phyloP scores from a whole-genome alignment of 1,140 invertebrate species.

The Eulimnadia texana region DNA sequence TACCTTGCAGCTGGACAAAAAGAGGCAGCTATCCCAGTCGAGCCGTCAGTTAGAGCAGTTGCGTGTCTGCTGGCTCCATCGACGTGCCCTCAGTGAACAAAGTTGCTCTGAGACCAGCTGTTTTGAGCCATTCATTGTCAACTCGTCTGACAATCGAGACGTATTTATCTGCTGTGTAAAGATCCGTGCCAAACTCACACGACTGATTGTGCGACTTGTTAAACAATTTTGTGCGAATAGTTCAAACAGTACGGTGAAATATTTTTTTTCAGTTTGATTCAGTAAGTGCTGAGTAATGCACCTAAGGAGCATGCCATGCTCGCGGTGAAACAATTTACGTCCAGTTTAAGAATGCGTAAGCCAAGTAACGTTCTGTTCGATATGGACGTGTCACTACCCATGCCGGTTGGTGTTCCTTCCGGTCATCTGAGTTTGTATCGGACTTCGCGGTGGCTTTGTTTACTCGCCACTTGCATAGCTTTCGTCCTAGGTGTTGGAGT shows the following conservation, averaged over 20 bases:
- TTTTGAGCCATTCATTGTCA: neutral
- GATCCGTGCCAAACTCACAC: too few species aligned
- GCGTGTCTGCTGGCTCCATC: neutral
- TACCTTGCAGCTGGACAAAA: neutral
- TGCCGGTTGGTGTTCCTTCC: neutral
- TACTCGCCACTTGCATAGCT: neutral
- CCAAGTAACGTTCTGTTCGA: neutral
- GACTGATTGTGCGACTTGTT: too few species aligned
- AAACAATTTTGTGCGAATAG: too few species aligned
- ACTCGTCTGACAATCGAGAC: neutral
- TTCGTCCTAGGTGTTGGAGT: slow-evolving; percentile 1
- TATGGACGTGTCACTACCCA: neutral
- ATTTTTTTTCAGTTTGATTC: too few species aligned
- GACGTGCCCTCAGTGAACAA: too few species aligned
- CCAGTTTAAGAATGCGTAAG: neutral
- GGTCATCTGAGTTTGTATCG: neutral
- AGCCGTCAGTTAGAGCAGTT: neutral
- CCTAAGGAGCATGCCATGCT: neutral
- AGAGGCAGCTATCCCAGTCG: neutral
- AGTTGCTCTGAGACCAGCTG: too few species aligned
- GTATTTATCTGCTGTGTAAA: neutral
- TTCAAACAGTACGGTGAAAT: too few species aligned
- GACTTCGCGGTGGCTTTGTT: slow-evolving; percentile 2
- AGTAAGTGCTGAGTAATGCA: neutral
- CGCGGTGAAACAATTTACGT: neutral